Evolutionary conservation across 2,888 invertebrate genomes (phyloP), one percentile per base, ranked within the genome.

Genomic region (Apoda limacodes): DNA sequence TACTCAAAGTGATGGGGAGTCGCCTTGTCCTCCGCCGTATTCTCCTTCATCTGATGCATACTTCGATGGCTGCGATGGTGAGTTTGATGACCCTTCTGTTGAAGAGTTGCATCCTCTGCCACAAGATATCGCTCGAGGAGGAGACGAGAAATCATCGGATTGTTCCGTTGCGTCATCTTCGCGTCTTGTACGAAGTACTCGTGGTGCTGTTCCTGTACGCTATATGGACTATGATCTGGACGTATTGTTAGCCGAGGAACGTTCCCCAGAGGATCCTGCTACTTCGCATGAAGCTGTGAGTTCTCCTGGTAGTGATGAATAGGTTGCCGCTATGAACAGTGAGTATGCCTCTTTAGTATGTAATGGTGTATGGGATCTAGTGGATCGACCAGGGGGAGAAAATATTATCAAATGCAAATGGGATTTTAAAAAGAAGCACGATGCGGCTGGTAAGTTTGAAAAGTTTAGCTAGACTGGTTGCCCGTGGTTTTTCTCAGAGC

Each of bases 401-500:
- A 25, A 25, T 25, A 17, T 25, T 17, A 25, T 25, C 14, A 25
- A 25, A 17, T 17, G 17, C 7, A 17, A 17, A 7, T 17, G 17
- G 17, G 17, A 6, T 7, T 17, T 6, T 7, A 17, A 17, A 7
- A 7, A 6, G 5, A 17, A 7, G 7, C 17, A 17, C 5, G 7
- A 17, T 7, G 5, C 5, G 5, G 17, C 5, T 6, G 17, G 17
- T 10, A 28, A 25, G 5, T n/a, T n/a, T n/a, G 26, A 28, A 13
- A 20, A 32, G 9, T 36, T 26, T 22, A 29, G 39, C 39, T 7
- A 10, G 39, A 1, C 15, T 36, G 5, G 34, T 36, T 2, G 39
- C 39, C 4, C 35, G 35, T 9, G 34, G 36, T 5, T 40, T 30
- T 14, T 29, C 36, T 10, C 35, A 35, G 13, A 15, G 14, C 9